Base-by-base conservation (phyloP, 2,888 invertebrate species). In the Charanyca ferruginea region DNA sequence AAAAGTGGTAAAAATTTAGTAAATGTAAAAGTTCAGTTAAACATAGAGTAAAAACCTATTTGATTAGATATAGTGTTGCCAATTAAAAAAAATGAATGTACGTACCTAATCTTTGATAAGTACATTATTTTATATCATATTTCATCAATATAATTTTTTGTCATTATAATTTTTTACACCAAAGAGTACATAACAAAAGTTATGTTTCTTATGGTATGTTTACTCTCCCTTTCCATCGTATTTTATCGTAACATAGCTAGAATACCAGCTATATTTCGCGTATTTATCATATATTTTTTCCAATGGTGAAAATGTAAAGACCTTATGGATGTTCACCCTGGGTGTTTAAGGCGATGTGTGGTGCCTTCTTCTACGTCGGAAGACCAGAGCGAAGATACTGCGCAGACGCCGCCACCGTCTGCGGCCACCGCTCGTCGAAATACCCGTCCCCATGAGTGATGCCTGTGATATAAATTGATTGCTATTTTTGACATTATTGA, bases 341-440 rank as follows among this genome's bases (percentile, higher is more conserved):
- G 57, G 22, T 64, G 66, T 78, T 85, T 87, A 92, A 23, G 91
- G 91, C 66, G 89, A 83, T 42, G 90, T 77, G 60, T 89, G 89
- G n/a, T 90, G 91, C 11, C 95, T 94, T 69, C 96, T 94, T 80
- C 96, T 96, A 67, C 97, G 94, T 73, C 97, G 97, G 91, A 98
- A 98, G 72, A 98, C 98, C 77, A 98, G 96, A 55, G 98, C 97
- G 88, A 98, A 98, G 87, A 98, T 98, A 83, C 98, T 98, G 86
- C 98, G 96, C 66, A 98, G 95, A 20, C 98, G 96, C 93, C 98
- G 97, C 98, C 98, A 98, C 73, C 98, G 97, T 76, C 98, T 97
- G 73, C 98, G 97, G 55, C 97, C 97, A 59, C 90, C 96, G 71
- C 95, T 92, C 52, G 93, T 88, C 55, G 95, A 88, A 45, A 91